Evolutionary conservation across 2,797 vertebrate genomes (phyloP).

Genomic region (Brachymystax lenok): DNA sequence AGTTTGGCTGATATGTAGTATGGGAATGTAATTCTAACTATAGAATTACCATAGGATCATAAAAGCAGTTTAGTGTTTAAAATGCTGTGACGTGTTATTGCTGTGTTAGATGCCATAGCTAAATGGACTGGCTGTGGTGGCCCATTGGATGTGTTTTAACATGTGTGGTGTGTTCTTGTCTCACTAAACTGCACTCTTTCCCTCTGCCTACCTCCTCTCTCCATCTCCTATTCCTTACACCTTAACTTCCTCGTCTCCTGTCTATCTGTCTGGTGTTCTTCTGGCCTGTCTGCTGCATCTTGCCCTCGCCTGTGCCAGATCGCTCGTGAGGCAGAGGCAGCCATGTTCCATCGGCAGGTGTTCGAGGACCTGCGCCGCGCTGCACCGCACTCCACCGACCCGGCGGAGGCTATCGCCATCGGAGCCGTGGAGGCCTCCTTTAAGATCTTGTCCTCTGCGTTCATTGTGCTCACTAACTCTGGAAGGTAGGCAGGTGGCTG

Average conservation of each 20-base stretch:
- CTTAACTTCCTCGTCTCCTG: conserved; percentile 7
- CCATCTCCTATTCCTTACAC: not conserved
- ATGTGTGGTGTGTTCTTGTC: conserved; percentile 21
- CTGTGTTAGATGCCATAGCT: not conserved
- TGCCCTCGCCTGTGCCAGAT: conserved; percentile 83
- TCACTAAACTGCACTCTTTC: conserved; percentile 30
- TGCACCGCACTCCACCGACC: conserved; percentile 82
- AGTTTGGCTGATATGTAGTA: not conserved
- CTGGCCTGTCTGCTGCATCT: conserved; percentile 49
- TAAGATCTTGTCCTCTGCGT: conserved; percentile 92
- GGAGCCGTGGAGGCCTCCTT: conserved; percentile 97
- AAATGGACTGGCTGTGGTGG: not conserved
- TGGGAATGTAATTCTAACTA: not conserved
- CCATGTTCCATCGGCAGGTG: conserved; percentile 98
- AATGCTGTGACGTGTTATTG: conserved; percentile 2
- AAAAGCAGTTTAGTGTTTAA: conserved; percentile 1
- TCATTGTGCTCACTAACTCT: conserved; percentile 97
- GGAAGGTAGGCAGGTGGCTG: conserved; percentile 88
- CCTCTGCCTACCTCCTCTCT: conserved; percentile 1
- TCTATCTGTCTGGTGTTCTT: conserved; percentile 6
- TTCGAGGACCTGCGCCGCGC: conserved; percentile 97
- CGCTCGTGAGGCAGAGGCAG: conserved; percentile 97
- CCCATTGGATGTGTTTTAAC: conserved; percentile 35
- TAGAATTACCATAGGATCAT: conserved; percentile 8
- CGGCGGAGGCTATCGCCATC: conserved; percentile 92